These are phyloP conservation scores for western clawed frog (Xenopus tropicalis) DNA, from an alignment of 2,113 vertebrate genomes.

Conservation along the genomic window UCB_Xtro_10.0 CM004451.2:71210501-71211000, in stretches of 20 bases:
- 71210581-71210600: conserved; percentile 81
- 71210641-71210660: conserved; percentile 87
- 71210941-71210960: conserved; percentile 67
- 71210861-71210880: too few relatives aligned
- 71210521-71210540: conserved; percentile 71
- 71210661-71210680: conserved; percentile 82
- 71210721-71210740: conserved; percentile 73
- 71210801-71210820: neutral
- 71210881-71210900: too few relatives aligned
- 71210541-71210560: conserved; percentile 37
- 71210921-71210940: conserved; percentile 63
- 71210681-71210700: conserved; percentile 89
- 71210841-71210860: too few relatives aligned
- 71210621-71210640: conserved; percentile 90
- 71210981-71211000: conserved; percentile 61
- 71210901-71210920: conserved; percentile 41
- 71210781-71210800: too few relatives aligned
- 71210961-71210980: conserved; percentile 58
- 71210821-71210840: neutral
- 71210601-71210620: conserved; percentile 83
- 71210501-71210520: conserved; percentile 79
- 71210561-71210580: conserved; percentile 63
- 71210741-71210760: conserved; percentile 60
- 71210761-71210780: neutral
- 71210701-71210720: conserved; percentile 76